Base-by-base conservation (phyloP, 1,140 invertebrate genomes). In the Himalopsyche phryganea region DNA sequence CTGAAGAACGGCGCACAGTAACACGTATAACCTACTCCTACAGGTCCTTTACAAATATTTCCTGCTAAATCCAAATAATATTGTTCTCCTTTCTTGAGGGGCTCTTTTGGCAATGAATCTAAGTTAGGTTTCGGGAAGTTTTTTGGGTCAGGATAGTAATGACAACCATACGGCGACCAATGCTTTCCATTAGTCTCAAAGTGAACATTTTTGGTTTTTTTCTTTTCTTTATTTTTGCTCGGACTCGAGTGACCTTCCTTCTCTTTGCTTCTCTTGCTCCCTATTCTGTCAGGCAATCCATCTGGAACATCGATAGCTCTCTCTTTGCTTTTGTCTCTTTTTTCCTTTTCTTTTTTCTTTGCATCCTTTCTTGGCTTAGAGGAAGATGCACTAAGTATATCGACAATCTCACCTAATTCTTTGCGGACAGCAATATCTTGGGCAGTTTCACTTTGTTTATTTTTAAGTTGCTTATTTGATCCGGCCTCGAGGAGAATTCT, bases 1-100 rank as follows among this genome's bases (percentile, higher is more conserved):
- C 88, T 83, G 68, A 96, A 89, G 66, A 94, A 88, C 14, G 79
- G 79, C 9, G 81, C 82, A 69, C 89, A 91, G 66, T 89, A 89
- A 69, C 89, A 92, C 1, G 88, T 88, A 66, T 91, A 90, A 0
- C 90, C 89, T 6, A 93, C 89, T 1, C 93, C 92, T 7, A 95
- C 85, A 0, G 93, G 93, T 4, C 94, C 94, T 75, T 97, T 96
- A 63, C 91, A 86, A 50, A 98, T 95, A 69, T 97, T 96, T 2
- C 95, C 94, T n/a, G 92, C 93, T 50, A 98, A 78, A 72, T 98
- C 94, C 49, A 96, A 79, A 73, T 90, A 98, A 73, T 97, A 97
- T 68, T 97, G 93, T 71, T 96, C 92, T 13, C 94, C 94, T 62
- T 87, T 86, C 61, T 84, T 84, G 1, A 96, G 75, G 0, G 92